phyloP scores from a whole-genome alignment of 2,888 invertebrate species.

The Anoncus sp. region DNA sequence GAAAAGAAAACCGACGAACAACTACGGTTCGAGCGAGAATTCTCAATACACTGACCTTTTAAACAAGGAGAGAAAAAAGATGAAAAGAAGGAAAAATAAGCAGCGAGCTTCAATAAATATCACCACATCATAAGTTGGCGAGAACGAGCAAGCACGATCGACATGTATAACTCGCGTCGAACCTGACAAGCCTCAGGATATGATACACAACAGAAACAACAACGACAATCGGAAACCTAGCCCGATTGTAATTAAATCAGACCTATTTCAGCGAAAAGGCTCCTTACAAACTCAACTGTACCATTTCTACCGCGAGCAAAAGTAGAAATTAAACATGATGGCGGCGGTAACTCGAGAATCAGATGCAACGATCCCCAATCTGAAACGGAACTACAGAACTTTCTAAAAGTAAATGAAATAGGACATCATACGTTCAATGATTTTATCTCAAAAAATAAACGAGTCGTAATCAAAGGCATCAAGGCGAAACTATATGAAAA shows the following conservation, averaged over 20 bases:
- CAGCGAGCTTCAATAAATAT: no score
- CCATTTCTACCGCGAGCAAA: constrained; percentile 13
- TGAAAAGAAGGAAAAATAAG: no score
- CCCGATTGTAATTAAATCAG: constrained; percentile 29
- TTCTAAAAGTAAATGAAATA: neutral
- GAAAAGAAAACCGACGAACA: no score
- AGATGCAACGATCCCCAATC: constrained; percentile 3
- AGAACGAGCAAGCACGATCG: neutral
- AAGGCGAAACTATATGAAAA: constrained; percentile 1
- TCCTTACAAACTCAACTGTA: constrained; percentile 12
- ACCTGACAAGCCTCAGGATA: neutral
- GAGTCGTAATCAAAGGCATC: constrained; percentile 21
- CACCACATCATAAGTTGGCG: no score
- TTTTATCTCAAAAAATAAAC: neutral
- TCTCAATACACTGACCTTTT: no score
- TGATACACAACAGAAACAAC: constrained; percentile 5
- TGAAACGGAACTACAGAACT: neutral
- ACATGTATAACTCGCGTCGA: neutral
- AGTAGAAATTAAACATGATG: constrained; percentile 31
- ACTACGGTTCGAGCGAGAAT: no score
- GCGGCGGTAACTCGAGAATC: constrained; percentile 27
- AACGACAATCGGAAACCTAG: constrained; percentile 23
- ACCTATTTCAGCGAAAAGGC: neutral
- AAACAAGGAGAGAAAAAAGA: no score
- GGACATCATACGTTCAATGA: constrained; percentile 26